These are phyloP conservation scores for Aphelocoma coerulescens DNA, from an alignment of 2,113 vertebrate species.

Conservation along the genomic window DNA sequence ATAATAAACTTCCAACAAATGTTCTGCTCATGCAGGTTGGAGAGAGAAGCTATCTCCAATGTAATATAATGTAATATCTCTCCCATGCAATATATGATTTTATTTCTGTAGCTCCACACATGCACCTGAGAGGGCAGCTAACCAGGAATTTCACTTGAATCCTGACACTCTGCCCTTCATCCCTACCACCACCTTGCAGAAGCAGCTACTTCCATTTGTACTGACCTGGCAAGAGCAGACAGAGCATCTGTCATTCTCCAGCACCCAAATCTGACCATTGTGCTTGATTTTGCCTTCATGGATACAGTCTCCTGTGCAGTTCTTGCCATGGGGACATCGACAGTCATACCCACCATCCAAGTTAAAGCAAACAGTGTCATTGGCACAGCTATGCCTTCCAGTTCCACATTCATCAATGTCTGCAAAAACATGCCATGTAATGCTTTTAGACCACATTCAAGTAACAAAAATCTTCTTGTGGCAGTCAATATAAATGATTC, in stretches of 20 bases:
- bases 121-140: neutral
- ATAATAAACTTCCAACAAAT: neutral
- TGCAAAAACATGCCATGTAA: constrained; percentile 57
- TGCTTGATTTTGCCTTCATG: constrained; percentile 93
- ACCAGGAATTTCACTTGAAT: neutral
- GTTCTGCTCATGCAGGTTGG: neutral
- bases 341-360: constrained; percentile 97
- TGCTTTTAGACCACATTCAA: constrained; percentile 3
- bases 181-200: neutral
- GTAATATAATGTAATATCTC: neutral
- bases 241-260: constrained; percentile 94
- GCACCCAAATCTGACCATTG: constrained; percentile 96
- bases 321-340: constrained; percentile 95
- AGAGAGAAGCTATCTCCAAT: neutral
- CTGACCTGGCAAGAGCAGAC: constrained; percentile 96
- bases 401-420: constrained; percentile 97
- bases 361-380: constrained; percentile 98
- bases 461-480: constrained; percentile 3
- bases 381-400: constrained; percentile 93
- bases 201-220: neutral
- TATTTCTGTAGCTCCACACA: neutral
- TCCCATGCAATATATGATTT: neutral
- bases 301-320: constrained; percentile 95
- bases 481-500: neutral
- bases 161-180: neutral